Evolutionary conservation across 2,888 invertebrate species (phyloP), one percentile per base, ranked within the genome.

Genomic region (Eupelmus urozonus): DNA sequence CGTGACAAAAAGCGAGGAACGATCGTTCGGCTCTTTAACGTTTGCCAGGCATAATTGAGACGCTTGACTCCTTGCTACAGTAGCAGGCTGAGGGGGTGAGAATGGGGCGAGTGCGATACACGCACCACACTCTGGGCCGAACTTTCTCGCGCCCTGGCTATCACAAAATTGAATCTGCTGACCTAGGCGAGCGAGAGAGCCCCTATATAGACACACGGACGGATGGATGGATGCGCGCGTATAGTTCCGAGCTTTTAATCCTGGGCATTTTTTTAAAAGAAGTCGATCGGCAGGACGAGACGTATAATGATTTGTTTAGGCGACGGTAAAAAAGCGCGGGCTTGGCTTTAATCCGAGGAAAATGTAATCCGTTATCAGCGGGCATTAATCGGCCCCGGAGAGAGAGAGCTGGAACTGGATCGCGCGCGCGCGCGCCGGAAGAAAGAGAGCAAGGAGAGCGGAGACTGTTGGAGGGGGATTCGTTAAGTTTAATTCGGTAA

Each of bases 401-500:
- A 55, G 63, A 63, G 71, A 65, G 75, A n/a, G 63, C 55, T 5
- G 34, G 34, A n/a, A n/a, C n/a, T n/a, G n/a, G 34, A 34, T 34
- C 34, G 9, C 34, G 34, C 34, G 34, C 3, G 34, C 34, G 34
- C 34, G 34, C 5, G 34, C 40, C 34, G 34, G 53, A 53, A 60
- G 55, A 59, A 27, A 7, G 11, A 11, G 40, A 25, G 49, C 3
- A 34, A 62, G 69, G 66, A 78, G 70, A 40, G 69, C 57, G 57
- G n/a, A 18, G 27, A 27, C 20, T 3, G 51, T 16, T 23, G 55
- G 42, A 45, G 2, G 18, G 42, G 53, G 66, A 72, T 74, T 74
- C 69, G 79, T 66, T 71, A 62, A 63, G 49, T 79, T 79, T 76
- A 67, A 79, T 79, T 79, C 71, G 70, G 62, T 25, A 49, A 71